Conservation (phyloP, 2,113 vertebrate species). For the Gobiocypris rarus region DNA sequence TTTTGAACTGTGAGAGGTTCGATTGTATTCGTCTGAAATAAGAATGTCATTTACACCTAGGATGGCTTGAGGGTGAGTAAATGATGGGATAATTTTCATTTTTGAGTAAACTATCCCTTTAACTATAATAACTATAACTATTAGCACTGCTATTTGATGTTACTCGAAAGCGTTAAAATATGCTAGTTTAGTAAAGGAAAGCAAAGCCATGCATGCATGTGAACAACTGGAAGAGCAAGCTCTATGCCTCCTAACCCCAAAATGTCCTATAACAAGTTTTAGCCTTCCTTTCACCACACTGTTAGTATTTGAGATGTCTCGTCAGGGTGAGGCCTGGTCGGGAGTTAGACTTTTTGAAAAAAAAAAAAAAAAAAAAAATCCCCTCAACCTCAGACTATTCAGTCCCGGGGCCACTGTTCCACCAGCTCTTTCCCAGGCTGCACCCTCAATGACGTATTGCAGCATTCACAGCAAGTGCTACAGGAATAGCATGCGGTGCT, state of each 20-base stretch:
- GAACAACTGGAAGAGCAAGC: background rate
- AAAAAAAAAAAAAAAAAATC: slow-evolving; percentile 46
- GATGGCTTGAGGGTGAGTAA: too few relatives aligned
- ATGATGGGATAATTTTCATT: too few relatives aligned
- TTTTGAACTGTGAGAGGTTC: too few relatives aligned
- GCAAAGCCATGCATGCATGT: background rate
- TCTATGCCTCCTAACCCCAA: background rate
- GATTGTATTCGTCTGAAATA: too few relatives aligned
- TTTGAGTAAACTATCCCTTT: too few relatives aligned
- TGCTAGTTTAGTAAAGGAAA: background rate
- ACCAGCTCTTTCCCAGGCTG: slow-evolving; percentile 47
- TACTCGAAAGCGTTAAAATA: background rate
- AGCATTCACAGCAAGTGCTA: slow-evolving; percentile 38
- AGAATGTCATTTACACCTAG: too few relatives aligned
- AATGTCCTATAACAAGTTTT: slow-evolving; percentile 46
- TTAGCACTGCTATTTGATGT: background rate
- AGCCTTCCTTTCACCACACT: slow-evolving; percentile 60
- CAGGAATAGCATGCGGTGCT: slow-evolving; percentile 36
- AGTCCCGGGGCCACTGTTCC: slow-evolving; percentile 40
- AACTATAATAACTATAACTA: too few relatives aligned
- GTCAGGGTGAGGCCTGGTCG: slow-evolving; percentile 55
- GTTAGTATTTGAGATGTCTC: slow-evolving; percentile 60
- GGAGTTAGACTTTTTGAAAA: slow-evolving; percentile 9
- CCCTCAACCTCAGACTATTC: slow-evolving; percentile 56
- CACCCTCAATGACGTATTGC: slow-evolving; percentile 44